phyloP scores from a whole-genome alignment of 2,888 invertebrate species.

The Drosophila stalkeri region DNA sequence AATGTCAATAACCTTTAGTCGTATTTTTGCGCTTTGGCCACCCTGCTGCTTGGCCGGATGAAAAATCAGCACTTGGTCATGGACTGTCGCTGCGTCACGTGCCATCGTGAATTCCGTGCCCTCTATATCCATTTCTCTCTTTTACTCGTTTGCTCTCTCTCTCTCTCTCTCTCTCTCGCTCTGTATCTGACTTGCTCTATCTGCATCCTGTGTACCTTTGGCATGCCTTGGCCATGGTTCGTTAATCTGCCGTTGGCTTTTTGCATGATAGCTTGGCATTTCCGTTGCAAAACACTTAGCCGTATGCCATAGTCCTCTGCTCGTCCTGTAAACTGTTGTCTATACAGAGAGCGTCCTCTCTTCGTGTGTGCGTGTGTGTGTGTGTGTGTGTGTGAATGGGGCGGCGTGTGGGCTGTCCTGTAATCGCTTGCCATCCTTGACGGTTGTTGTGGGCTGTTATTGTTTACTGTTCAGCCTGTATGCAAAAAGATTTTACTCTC shows the following conservation, averaged over 20 bases:
- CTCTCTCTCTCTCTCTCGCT: conserved; percentile 23
- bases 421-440: conserved; percentile 66
- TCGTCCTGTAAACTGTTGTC: conserved; percentile 17
- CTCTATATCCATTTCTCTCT: neutral
- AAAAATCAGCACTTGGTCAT: conserved; percentile 80
- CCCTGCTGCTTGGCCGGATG: conserved; percentile 55
- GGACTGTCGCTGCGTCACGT: conserved; percentile 78
- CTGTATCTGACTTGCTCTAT: conserved; percentile 9
- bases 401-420: conserved; percentile 53
- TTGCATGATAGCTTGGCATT: conserved; percentile 79
- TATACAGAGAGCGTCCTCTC: neutral
- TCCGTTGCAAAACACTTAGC: conserved; percentile 79
- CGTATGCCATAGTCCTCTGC: conserved; percentile 45
- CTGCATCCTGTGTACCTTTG: conserved; percentile 59
- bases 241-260: conserved; percentile 79
- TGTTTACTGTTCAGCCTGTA: conserved; percentile 65
- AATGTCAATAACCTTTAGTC: conserved; percentile 78
- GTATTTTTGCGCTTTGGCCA: conserved; percentile 35
- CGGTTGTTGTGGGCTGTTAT: conserved; percentile 68
- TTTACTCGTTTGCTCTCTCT: neutral
- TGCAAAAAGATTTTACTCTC: conserved; percentile 27
- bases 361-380: neutral
- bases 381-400: conserved; percentile 9
- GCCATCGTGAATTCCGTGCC: conserved; percentile 52
- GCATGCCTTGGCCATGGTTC: conserved; percentile 78